Conservation (phyloP, 2,888 invertebrate species). For the Vannuccia rotundouncinata region DNA sequence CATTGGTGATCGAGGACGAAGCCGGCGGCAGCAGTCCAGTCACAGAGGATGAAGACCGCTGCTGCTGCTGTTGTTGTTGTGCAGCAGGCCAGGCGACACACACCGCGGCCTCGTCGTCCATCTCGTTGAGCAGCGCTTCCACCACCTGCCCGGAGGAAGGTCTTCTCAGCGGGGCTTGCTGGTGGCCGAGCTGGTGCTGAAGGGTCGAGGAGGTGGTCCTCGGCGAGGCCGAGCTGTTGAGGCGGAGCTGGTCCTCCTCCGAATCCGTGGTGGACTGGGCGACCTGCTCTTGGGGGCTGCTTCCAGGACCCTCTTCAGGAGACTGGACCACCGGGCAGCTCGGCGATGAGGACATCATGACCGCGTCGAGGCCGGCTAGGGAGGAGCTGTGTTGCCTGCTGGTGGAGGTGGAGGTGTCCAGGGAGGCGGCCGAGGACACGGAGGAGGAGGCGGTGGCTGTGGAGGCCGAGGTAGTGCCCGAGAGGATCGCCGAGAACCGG, state of each 20-base stretch:
- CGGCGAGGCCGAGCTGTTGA: not conserved
- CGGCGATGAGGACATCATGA: not conserved
- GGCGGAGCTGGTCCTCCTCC: not conserved
- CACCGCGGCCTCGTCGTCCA: not conserved
- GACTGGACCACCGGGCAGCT: not conserved
- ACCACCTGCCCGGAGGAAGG: not conserved
- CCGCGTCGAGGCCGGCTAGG: no score
- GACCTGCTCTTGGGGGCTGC: constrained; percentile 17
- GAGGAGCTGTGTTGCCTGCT: no score
- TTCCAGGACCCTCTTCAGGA: not conserved
- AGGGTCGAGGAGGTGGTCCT: not conserved
- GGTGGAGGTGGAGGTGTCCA: no score
- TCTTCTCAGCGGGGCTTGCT: not conserved
- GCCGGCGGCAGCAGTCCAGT: no score
- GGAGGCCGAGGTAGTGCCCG: not conserved
- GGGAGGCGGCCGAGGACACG: not conserved
- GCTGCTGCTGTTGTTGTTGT: not conserved
- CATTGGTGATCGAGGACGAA: no score
- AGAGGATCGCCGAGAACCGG: not conserved
- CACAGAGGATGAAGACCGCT: no score
- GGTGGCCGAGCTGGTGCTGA: not conserved
- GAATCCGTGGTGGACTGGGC: not conserved
- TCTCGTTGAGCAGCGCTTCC: not conserved
- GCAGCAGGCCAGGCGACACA: not conserved
- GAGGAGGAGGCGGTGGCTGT: not conserved